These are phyloP conservation scores for Scaptomyza hsui DNA, from an alignment of 1,140 invertebrate species.

Conservation along the genomic window DNA sequence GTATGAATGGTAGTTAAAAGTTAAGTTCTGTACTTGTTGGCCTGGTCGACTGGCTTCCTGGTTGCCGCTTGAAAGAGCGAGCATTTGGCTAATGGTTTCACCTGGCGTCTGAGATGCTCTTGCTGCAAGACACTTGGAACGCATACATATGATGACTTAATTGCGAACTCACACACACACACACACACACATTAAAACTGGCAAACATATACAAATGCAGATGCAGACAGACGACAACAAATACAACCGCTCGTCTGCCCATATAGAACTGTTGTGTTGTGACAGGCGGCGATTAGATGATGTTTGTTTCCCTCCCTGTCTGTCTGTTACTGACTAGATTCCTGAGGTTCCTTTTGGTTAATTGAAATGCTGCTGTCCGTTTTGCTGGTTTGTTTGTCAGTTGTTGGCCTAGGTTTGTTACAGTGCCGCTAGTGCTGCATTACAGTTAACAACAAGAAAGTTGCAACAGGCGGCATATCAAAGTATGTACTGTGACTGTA, in stretches of 20 bases:
- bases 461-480: constrained; percentile 36
- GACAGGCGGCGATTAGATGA: constrained; percentile 73
- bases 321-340: not conserved
- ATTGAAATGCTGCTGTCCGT: constrained; percentile 71
- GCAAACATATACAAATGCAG: constrained; percentile 28
- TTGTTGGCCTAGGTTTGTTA: constrained; percentile 40
- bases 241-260: constrained; percentile 1
- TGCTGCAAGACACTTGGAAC: constrained; percentile 55
- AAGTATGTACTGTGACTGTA: constrained; percentile 32
- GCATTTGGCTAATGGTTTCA: constrained; percentile 70
- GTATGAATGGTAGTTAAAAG: constrained; percentile 16
- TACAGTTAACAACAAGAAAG: constrained; percentile 61
- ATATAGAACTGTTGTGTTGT: constrained; percentile 65
- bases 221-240: constrained; percentile 21
- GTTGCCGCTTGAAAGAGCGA: constrained; percentile 39
- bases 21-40: constrained; percentile 7
- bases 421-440: constrained; percentile 44
- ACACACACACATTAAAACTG: no score
- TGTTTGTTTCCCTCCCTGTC: constrained; percentile 13
- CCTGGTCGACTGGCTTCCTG: constrained; percentile 18
- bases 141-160: constrained; percentile 78
- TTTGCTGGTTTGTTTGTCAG: constrained; percentile 46
- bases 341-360: constrained; percentile 45
- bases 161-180: no score
- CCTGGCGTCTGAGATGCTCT: constrained; percentile 10